Evolutionary conservation across 2,888 invertebrate species (phyloP), one percentile per base, ranked within the genome.

Genomic region (Sturmia bella): DNA sequence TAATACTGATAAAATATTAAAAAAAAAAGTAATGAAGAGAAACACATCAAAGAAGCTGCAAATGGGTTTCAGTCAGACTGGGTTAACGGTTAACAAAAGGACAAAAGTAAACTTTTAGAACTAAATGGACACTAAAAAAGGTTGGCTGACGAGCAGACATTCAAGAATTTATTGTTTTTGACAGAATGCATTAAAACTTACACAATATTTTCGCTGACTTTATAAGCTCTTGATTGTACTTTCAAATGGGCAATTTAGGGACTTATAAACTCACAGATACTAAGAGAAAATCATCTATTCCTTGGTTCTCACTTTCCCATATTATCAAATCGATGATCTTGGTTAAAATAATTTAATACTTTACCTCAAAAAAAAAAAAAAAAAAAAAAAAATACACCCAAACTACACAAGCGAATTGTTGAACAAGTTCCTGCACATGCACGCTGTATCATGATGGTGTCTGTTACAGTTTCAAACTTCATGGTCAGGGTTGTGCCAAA

Each of bases 401-500:
- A 7, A 7, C 32, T 32, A 7, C 32, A 32, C 32, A 1, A 9
- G 1, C 32, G 9, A 32, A 7, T 27, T 32, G 32, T 32, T 7
- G 9, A 32, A 1, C 5, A 7, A 5, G 5, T 32, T 13, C 32
- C 19, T 57, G 45, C 45, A 27, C 57, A 37, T 37, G 24, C 32
- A n/a, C n/a, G n/a, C n/a, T n/a, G 72, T 66, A 64, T 77, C 68
- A 59, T 63, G 61, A 32, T 43, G 74, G 74, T 82, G 74, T 75
- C 63, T 66, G 78, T 78, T 78, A 78, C 82, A 78, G 64, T 78
- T 82, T 82, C 56, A 66, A 70, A 66, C 78, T 82, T 82, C 82
- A 82, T 82, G 82, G 82, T 75, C 82, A 82, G 74, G 82, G 70
- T 70, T 77, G 68, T 69, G 81, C 73, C 68, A 69, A 77, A 77